A percentile compares a stretch with the other conserved stretches of the same genome.
phyloP scores from a whole-genome alignment of 2,888 invertebrate species.

The Amphimallon solstitiale region DNA sequence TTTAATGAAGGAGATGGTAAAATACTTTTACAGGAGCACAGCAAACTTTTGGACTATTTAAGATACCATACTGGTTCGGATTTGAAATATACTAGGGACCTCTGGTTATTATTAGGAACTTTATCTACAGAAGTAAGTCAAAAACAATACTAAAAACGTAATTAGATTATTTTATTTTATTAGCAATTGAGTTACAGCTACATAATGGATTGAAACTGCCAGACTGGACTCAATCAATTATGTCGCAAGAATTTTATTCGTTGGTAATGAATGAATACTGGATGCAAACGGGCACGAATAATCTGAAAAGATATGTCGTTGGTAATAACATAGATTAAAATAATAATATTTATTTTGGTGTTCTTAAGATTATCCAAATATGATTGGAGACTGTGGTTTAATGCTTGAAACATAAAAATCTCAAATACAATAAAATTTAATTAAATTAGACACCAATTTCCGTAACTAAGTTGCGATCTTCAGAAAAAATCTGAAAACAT shows the following conservation, averaged over 20 bases:
- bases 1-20: conserved; percentile 18
- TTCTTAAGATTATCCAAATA: no score
- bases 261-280: not conserved
- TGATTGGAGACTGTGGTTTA: no score
- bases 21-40: not conserved
- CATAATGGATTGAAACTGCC: conserved; percentile 3
- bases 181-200: not conserved
- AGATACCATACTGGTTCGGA: conserved; percentile 16
- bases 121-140: conserved; percentile 23
- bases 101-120: conserved; percentile 14
- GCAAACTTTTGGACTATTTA: conserved; percentile 16
- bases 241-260: not conserved
- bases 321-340: not conserved
- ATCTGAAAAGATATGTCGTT: not conserved
- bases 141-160: not conserved
- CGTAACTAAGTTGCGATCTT: no score
- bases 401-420: no score
- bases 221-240: not conserved
- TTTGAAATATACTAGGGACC: conserved; percentile 4
- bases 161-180: not conserved
- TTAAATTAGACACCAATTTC: no score
- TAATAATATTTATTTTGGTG: no score
- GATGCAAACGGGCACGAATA: conserved; percentile 1
- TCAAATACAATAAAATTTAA: no score
- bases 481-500: no score